Percentiles rank a stretch among this genome's conserved stretches.
Evolutionary conservation across 1,140 invertebrate genomes (phyloP).

Genomic region (Anastatus disparis): DNA sequence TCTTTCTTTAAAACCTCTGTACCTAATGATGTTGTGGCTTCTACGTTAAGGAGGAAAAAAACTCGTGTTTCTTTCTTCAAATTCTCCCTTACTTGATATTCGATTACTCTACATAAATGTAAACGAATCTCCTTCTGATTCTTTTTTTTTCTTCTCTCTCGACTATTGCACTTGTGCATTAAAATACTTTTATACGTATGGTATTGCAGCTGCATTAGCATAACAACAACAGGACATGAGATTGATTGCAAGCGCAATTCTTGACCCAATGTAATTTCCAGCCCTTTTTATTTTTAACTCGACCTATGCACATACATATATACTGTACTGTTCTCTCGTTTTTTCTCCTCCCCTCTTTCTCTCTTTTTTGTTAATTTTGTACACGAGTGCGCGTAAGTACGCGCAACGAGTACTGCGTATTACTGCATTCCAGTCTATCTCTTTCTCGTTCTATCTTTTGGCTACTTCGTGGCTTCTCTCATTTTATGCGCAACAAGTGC

Average conservation of each 20-base stretch:
- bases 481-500: slow-evolving; percentile 1
- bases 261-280: slow-evolving; percentile 32
- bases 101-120: background rate
- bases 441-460: background rate
- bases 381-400: too few species aligned
- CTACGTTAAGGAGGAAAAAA: too few species aligned
- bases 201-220: slow-evolving; percentile 9
- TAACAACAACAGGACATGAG: background rate
- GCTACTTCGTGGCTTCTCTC: background rate
- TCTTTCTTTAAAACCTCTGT: too few species aligned
- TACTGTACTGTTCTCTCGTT: background rate
- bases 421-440: background rate
- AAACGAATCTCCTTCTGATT: background rate
- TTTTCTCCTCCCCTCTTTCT: slow-evolving; percentile 15
- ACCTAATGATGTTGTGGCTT: too few species aligned
- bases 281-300: slow-evolving; percentile 14
- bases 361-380: too few species aligned
- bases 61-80: too few species aligned
- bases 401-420: too few species aligned
- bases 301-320: background rate
- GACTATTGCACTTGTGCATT: slow-evolving; percentile 14
- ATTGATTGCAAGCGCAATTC: too few species aligned
- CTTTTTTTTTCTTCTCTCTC: background rate
- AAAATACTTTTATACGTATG: slow-evolving; percentile 3
- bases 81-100: background rate